Evolutionary conservation across 2,888 invertebrate genomes (phyloP), one percentile per base, ranked within the genome.

Genomic region (Metallyticus violacea): DNA sequence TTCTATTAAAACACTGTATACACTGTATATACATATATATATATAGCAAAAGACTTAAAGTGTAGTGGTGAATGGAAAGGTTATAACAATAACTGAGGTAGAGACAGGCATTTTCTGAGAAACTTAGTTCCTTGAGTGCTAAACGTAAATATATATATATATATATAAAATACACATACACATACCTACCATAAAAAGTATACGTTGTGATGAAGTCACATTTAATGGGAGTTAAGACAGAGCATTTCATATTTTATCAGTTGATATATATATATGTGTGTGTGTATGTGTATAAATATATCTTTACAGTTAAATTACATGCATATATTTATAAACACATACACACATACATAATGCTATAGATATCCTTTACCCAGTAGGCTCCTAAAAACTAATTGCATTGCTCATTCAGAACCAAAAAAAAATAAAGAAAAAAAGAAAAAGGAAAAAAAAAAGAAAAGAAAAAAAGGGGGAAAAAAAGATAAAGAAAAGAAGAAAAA

Each of bases 181-280:
- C 40, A 62, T 62, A 62, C 40, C 40, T 62, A 62, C 40, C 40
- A 62, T 62, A 62, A 62, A 62, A 62, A 62, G 40, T 62, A 62
- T 62, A 62, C 15, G 40, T 62, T 62, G 15, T 22, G 4, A 62
- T 62, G 40, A 62, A 62, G 6, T 15, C 40, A 62, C 15, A n/a
- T n/a, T n/a, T n/a, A n/a, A n/a, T n/a, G n/a, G n/a, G n/a, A n/a
- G n/a, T n/a, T n/a, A 62, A 62, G 40, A 62, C 2, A 83, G 77
- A 83, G 83, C 77, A 83, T 83, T 77, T 83, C 83, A 25, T 83
- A 83, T 83, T 77, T 83, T 83, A 77, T 77, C 29, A 28, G 28
- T 83, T 77, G 28, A 83, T 7, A 40, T 77, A 83, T 77, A 77
- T 26, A 77, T 27, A 79, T 79, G 15, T 62, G 40, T 15, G 40